phyloP scores from a whole-genome alignment of 2,113 vertebrate species.

The Martes martes region DNA sequence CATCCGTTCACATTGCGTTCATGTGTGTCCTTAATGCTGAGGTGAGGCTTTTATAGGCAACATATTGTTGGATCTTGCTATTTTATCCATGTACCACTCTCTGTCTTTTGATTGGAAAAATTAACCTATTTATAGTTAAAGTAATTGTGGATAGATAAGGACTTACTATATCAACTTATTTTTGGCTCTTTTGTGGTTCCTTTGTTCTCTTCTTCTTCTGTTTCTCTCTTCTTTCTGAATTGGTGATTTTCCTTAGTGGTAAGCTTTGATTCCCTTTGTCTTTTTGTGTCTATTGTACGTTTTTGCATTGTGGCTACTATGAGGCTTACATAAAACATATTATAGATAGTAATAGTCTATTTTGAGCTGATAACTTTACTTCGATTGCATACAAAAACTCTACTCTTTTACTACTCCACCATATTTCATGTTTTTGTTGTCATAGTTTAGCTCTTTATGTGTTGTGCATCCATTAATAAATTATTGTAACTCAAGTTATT shows the following conservation, averaged over 20 bases:
- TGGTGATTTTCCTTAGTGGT: neutral
- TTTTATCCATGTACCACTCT: neutral
- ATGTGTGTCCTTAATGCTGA: neutral
- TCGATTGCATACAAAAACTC: neutral
- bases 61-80: neutral
- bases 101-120: neutral
- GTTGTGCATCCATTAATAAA: neutral
- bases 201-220: neutral
- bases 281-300: neutral
- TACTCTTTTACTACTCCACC: neutral
- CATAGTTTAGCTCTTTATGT: neutral
- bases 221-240: neutral
- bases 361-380: neutral
- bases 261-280: neutral
- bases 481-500: neutral
- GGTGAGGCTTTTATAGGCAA: neutral
- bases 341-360: neutral
- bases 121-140: neutral
- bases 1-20: neutral
- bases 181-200: neutral
- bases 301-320: neutral
- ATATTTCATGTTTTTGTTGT: neutral
- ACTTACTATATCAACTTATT: neutral
- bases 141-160: neutral
- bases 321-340: neutral